Evolutionary conservation across 2,113 vertebrate species (phyloP).

Genomic region (Alosa alosa): DNA sequence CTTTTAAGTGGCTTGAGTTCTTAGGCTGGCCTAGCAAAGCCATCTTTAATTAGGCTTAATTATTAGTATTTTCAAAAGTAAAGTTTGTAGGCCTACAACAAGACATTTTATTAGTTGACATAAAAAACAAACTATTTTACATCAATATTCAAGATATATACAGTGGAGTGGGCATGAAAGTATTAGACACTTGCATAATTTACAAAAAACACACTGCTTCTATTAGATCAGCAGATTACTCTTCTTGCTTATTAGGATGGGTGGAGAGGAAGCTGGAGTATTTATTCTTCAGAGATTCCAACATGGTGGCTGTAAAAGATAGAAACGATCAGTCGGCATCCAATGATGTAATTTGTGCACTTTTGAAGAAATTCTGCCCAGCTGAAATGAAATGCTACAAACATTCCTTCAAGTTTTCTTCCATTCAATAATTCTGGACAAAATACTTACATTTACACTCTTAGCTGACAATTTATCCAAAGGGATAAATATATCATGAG

Average conservation of each 20-base stretch:
- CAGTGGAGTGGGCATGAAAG: neutral
- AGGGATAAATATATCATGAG: no score
- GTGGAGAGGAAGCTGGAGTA: slow-evolving; percentile 51
- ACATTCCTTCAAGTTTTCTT: no score
- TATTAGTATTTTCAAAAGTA: no score
- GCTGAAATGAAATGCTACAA: no score
- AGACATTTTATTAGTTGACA: slow-evolving; percentile 6
- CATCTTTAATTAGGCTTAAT: no score
- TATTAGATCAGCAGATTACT: neutral
- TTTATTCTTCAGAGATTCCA: slow-evolving; percentile 58
- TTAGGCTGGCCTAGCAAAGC: no score
- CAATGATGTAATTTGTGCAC: neutral
- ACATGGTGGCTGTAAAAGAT: slow-evolving; percentile 54
- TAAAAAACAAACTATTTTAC: neutral
- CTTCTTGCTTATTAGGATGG: slow-evolving; percentile 26
- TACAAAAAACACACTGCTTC: neutral
- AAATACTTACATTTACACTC: no score
- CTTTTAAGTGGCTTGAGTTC: no score
- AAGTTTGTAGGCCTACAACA: neutral
- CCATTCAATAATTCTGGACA: no score
- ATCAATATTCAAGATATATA: neutral
- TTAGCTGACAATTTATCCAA: no score
- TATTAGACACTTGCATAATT: neutral
- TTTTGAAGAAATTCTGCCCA: no score
- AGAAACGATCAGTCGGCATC: neutral